Evolutionary conservation across 2,888 invertebrate genomes (phyloP), one percentile per base, ranked within the genome.

Genomic region (Metallyticus violacea): DNA sequence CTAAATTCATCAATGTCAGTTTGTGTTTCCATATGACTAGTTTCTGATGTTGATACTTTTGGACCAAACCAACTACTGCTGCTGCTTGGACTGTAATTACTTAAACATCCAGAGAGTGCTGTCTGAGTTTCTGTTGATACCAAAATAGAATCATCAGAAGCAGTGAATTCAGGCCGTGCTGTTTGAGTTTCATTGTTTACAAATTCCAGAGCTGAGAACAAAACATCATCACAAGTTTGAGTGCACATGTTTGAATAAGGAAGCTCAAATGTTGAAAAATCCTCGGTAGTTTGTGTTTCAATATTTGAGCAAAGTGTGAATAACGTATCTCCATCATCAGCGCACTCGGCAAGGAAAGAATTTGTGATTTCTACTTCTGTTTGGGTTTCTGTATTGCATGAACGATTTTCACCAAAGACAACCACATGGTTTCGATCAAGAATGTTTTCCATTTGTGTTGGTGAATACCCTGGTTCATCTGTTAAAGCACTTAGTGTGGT

Each of bases 181-280:
- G 95, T 95, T 90, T 95, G 95, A 0, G 95, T 95, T 90, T 95
- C 94, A 87, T 93, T 95, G 89, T 95, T 93, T 26, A 93, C 93
- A 78, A 94, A 91, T n/a, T 92, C 93, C 40, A 95, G 91, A 89
- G 94, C 94, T 6, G 92, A 91, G 3, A 93, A 90, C 30, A 94
- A 90, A 79, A 93, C 92, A 81, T 94, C 93, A 87, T 94, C 93
- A 89, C 94, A 94, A 1, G 93, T 94, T 90, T 93, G 93, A 25
- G 93, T 93, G 87, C 91, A 92, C 88, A 91, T 93, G 89, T 93
- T 92, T 86, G 91, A 92, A 88, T 92, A 93, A 22, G 92, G 88
- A 88, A 92, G 90, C 79, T 92, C 92, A 86, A 92, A 91, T 77
- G 91, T 90, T 26, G 91, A 90, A 76, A 91, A 90, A 88, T 91